Base-by-base conservation (phyloP, 2,113 vertebrate species). In the Cepphus grylle region DNA sequence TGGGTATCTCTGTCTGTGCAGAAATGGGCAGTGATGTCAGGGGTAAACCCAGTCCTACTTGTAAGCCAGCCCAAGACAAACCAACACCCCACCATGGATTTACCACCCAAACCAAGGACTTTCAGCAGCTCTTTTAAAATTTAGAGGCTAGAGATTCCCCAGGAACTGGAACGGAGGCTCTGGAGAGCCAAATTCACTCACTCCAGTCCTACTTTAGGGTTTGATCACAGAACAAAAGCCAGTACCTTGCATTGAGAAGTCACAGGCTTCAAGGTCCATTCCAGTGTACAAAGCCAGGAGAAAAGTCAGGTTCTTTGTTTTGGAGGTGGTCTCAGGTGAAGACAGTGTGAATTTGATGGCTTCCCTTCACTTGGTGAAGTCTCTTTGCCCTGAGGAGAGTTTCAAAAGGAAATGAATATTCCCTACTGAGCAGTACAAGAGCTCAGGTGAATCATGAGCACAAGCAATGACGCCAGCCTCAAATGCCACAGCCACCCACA, bases 211-310 rank as follows among this genome's bases (percentile, higher is more conserved):
- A 18, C n/a, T 34, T 74, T 63, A 81, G 2, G 14, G 27, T 59
- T 12, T 63, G 69, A 80, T 22, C 53, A 88, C 65, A 69, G 56
- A 87, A 88, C 52, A 38, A n/a, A 81, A 96, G 34, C 18, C 22
- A 30, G 92, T 98, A 98, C 98, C 98, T 98, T 98, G 95, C 84
- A 95, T 69, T 88, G 94, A 96, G 96, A 98, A 97, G 95, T 94
- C 83, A 80, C 69, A 49, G 91, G 85, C 81, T 94, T 94, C 40
- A 63, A 98, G 97, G 96, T 98, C 97, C 98, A 98, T 98, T 97
- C 97, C 97, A 98, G 95, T 27, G 72, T 58, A 73, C 94, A 86
- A 72, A 81, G 73, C 70, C 30, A 70, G 88, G 65, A 90, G 86
- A 91, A 65, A 79, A 90, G 88, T 97, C 97, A 90, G 91, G 78